A percentile compares a stretch with the other conserved stretches of the same genome.
phyloP scores from a whole-genome alignment of 2,113 vertebrate species.

The Aptenodytes forsteri region DNA sequence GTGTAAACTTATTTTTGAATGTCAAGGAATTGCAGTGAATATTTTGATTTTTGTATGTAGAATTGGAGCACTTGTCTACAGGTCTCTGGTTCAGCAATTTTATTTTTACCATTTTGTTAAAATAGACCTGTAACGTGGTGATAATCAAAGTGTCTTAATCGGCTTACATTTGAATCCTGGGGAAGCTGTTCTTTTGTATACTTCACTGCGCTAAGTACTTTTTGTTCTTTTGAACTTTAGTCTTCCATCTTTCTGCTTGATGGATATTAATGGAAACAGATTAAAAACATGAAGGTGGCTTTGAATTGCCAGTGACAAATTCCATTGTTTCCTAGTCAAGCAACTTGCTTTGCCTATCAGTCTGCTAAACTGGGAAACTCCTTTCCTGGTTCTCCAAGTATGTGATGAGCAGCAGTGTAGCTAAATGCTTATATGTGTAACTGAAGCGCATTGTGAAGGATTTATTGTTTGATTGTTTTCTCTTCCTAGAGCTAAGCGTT shows the following conservation, averaged over 20 bases:
- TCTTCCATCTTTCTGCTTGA: slow-evolving; percentile 33
- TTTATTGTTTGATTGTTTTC: background rate
- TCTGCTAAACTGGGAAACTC: background rate
- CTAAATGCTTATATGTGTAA: background rate
- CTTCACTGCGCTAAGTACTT: slow-evolving; percentile 36
- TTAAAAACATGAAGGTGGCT: slow-evolving; percentile 31
- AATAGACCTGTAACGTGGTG: background rate
- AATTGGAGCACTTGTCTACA: background rate
- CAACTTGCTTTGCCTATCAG: background rate
- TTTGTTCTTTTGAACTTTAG: slow-evolving; percentile 52
- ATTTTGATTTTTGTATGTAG: background rate
- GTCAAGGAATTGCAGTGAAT: background rate
- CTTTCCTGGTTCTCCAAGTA: background rate
- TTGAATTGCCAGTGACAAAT: background rate
- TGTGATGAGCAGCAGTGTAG: background rate
- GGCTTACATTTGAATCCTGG: background rate
- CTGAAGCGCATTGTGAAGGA: background rate
- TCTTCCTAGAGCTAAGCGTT: background rate
- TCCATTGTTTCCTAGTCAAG: background rate
- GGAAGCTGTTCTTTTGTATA: slow-evolving; percentile 1
- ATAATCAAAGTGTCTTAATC: slow-evolving; percentile 44
- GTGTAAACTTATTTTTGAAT: background rate
- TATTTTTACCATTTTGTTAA: background rate
- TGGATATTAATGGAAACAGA: slow-evolving; percentile 45
- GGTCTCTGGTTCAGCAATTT: background rate